These are phyloP conservation scores for Galagoides demidoff DNA, from an alignment of 2,797 vertebrate species.

Conservation along the genomic window DNA sequence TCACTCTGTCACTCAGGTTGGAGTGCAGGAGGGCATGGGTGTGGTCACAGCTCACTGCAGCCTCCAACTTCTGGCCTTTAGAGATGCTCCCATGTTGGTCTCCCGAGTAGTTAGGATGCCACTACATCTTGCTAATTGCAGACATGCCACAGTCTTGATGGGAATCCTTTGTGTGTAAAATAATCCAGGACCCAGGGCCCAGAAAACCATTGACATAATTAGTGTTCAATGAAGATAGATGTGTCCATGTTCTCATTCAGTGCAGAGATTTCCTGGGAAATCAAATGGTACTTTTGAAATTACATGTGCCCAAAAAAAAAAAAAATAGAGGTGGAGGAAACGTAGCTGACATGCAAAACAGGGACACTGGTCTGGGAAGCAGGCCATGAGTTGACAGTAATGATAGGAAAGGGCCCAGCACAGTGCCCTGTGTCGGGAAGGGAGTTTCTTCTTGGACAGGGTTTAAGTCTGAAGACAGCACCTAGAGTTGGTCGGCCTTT, in stretches of 20 bases:
- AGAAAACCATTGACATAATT: rapidly evolving
- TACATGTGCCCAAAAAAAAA: too few relatives aligned
- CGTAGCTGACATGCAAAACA: not conserved
- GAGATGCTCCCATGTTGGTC: too few relatives aligned
- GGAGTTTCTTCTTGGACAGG: not conserved
- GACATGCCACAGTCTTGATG: too few relatives aligned
- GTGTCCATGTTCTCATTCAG: not conserved
- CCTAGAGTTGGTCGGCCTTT: too few relatives aligned
- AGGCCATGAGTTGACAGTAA: not conserved
- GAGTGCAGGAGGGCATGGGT: not conserved
- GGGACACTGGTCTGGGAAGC: not conserved
- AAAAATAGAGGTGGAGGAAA: not conserved
- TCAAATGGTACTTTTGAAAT: not conserved
- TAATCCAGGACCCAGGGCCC: too few relatives aligned
- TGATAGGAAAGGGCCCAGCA: not conserved
- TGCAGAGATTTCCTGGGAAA: not conserved
- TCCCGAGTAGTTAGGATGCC: not conserved
- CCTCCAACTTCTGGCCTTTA: not conserved
- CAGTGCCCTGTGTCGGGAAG: not conserved
- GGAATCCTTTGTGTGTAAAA: too few relatives aligned
- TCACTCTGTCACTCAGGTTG: not conserved
- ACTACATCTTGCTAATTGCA: not conserved
- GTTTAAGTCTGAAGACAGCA: not conserved
- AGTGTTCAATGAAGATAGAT: not conserved
- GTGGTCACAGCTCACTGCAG: not conserved